A percentile compares a stretch with the other conserved stretches of the same genome.
phyloP scores from a whole-genome alignment of 2,797 vertebrate species.

The Hemibagrus guttatus region DNA sequence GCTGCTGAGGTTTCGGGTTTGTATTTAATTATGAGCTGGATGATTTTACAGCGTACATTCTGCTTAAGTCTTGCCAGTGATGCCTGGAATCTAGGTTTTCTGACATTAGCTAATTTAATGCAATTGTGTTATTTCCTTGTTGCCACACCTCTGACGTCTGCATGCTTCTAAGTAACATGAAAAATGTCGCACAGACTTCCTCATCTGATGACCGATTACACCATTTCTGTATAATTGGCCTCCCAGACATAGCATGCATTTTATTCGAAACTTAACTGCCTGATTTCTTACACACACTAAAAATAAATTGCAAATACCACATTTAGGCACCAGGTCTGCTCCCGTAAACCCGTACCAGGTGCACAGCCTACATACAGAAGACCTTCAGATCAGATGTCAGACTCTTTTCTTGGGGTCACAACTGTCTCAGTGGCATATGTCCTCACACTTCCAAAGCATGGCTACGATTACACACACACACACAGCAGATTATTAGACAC shows the following conservation, averaged over 20 bases:
- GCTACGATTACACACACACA: constrained; percentile 1
- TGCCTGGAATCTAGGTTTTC: background rate
- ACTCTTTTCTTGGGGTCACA: background rate
- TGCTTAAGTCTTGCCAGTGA: background rate
- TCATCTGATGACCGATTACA: background rate
- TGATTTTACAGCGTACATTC: background rate
- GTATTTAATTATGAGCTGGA: background rate
- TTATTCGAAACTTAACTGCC: background rate
- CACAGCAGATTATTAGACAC: background rate
- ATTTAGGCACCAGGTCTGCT: background rate
- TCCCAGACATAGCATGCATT: background rate
- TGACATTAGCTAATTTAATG: background rate
- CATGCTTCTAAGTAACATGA: background rate
- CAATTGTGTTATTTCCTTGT: background rate
- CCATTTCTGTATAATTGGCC: background rate
- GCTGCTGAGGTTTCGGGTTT: background rate
- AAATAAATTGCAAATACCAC: background rate
- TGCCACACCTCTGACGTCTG: background rate
- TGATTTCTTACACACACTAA: background rate
- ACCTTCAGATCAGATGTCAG: background rate
- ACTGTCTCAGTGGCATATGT: background rate
- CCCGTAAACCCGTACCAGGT: background rate
- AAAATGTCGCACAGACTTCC: background rate
- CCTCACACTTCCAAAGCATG: background rate
- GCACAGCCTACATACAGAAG: background rate